A percentile compares a stretch with the other conserved stretches of the same genome.
Conservation (phyloP, 2,888 invertebrate species). For the Lithophane leautieri region DNA sequence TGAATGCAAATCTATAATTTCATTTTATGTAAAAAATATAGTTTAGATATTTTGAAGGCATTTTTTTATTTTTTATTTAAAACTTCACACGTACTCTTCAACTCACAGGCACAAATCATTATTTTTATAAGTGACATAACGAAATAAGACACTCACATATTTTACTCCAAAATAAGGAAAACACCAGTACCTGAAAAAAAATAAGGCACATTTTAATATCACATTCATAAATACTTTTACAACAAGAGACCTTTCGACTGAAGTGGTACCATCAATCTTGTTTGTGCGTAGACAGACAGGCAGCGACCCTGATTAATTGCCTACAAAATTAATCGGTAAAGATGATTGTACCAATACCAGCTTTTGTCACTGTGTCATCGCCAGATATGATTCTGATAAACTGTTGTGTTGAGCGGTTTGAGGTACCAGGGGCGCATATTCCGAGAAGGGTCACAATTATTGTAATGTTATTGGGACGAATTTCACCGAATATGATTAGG, state of each 20-base stretch:
- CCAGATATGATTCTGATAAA: constrained; percentile 62
- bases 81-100: no score
- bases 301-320: constrained; percentile 65
- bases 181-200: constrained; percentile 40
- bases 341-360: constrained; percentile 39
- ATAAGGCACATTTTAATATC: constrained; percentile 11
- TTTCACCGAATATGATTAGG: neutral
- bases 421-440: constrained; percentile 26
- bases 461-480: constrained; percentile 5
- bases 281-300: constrained; percentile 43
- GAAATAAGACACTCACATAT: constrained; percentile 17
- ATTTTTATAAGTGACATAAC: neutral
- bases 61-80: no score
- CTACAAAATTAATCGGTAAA: constrained; percentile 63
- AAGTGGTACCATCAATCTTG: constrained; percentile 52
- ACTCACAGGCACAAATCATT: neutral
- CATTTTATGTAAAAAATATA: neutral
- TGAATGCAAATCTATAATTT: neutral
- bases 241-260: constrained; percentile 31
- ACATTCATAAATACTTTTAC: constrained; percentile 17
- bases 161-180: constrained; percentile 2
- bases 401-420: constrained; percentile 10
- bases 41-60: neutral
- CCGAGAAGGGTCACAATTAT: neutral
- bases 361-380: constrained; percentile 60